Evolutionary conservation across 2,797 vertebrate species (phyloP), one percentile per base, ranked within the genome.

Genomic region (Aldrovandia affinis): DNA sequence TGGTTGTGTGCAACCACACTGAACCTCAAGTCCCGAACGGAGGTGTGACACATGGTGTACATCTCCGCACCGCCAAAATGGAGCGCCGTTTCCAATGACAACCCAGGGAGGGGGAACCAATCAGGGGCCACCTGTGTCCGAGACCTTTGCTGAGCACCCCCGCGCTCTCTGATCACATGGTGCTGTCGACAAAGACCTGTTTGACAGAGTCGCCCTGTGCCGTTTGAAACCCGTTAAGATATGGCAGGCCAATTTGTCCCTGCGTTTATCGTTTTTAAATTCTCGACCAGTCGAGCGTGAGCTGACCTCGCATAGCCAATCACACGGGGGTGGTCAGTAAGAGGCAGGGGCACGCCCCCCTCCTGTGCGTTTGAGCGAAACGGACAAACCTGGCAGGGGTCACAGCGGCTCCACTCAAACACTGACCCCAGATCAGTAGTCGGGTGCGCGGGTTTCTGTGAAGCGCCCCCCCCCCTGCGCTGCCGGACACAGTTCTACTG

Each of bases 21-120:
- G 18, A 81, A 61, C 15, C 3, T 57, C 59, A 54, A 81, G 18
- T 61, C 80, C 33, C 30, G 39, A 59, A 68, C 50, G 33, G 20
- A 79, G 50, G 47, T 52, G 8, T 18, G 20, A n/a, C 78, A 47
- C 12, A 9, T 30, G 1, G 12, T 42, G 55, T 28, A 28, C 2
- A 33, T 68, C 10, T 42, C 25, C 10, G 57, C 36, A 42, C 57
- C 39, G 33, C 22, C 22, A 7, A 82, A 83, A 81, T 82, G 86
- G 89, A 89, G 85, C 39, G 92, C 92, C 92, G 91, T 95, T 94
- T 94, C 92, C 91, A 92, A 91, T 95, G 94, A 95, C 86, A 86
- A 94, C 93, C 91, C 90, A 89, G 90, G 90, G 92, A 91, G 88
- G 92, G 89, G 77, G 86, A 87, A 85, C 47, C 59, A 89, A 82